These are phyloP conservation scores for Eledone cirrhosa DNA, from an alignment of 2,888 invertebrate species.

Conservation along the genomic window DNA sequence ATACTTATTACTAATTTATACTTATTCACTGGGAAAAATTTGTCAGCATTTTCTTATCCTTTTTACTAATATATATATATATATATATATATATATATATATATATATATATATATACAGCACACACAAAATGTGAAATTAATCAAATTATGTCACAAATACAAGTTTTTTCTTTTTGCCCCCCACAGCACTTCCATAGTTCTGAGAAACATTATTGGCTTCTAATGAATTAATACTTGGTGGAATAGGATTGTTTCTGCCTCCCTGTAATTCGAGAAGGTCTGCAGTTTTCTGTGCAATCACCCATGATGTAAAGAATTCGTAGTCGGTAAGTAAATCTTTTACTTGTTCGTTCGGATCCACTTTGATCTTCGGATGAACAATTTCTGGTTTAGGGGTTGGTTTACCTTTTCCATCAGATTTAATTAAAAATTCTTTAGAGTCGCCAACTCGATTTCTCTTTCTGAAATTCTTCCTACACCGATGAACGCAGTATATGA, in stretches of 20 bases:
- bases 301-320: conserved; percentile 26
- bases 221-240: not conserved
- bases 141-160: not conserved
- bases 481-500: conserved; percentile 47
- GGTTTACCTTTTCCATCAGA: not conserved
- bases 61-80: too few species aligned
- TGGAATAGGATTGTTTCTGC: not conserved
- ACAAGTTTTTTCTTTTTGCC: conserved; percentile 10
- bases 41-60: too few species aligned
- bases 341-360: not conserved
- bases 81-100: too few species aligned
- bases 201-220: not conserved
- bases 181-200: not conserved
- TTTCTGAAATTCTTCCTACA: conserved; percentile 43
- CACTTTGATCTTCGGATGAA: not conserved
- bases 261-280: not conserved
- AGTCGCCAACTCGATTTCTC: conserved; percentile 33
- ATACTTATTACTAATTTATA: too few species aligned
- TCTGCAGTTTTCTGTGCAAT: conserved; percentile 18
- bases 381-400: too few species aligned
- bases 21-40: too few species aligned
- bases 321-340: conserved; percentile 22
- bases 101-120: not conserved
- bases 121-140: too few species aligned
- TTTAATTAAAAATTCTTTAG: not conserved